Percentiles rank a stretch among this genome's conserved stretches.
These are phyloP conservation scores for Hippocampus barbouri DNA, from an alignment of 2,113 vertebrate genomes.

Conservation along the genomic window DNA sequence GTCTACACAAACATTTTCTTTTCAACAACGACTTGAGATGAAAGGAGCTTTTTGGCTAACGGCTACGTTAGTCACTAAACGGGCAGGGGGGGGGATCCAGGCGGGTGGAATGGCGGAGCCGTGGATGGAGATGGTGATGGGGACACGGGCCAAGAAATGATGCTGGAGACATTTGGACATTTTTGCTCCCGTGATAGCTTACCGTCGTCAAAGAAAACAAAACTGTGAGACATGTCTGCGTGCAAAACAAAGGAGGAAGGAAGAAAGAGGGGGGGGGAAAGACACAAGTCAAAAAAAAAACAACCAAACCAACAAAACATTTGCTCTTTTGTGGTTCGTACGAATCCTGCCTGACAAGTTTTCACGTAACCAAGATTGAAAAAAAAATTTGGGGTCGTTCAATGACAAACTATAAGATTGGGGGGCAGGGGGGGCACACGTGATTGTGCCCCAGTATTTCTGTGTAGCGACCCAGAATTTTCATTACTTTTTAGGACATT, in stretches of 20 bases:
- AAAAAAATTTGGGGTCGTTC: not conserved
- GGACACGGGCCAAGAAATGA: conserved; percentile 53
- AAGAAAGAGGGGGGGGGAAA: conserved; percentile 26
- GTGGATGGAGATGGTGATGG: conserved; percentile 59
- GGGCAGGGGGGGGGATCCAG: too few species aligned
- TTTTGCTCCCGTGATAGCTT: conserved; percentile 57
- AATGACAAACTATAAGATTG: too few species aligned
- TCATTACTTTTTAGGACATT: too few species aligned
- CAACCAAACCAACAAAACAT: not conserved
- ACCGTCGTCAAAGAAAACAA: conserved; percentile 75
- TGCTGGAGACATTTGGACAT: conserved; percentile 61
- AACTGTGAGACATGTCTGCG: conserved; percentile 59
- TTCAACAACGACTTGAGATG: too few species aligned
- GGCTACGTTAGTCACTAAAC: too few species aligned
- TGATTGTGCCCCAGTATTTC: too few species aligned
- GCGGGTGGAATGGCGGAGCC: conserved; percentile 33
- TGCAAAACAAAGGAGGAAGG: conserved; percentile 28
- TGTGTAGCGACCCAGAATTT: too few species aligned
- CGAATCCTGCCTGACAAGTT: not conserved
- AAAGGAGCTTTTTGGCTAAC: too few species aligned
- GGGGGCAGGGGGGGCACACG: too few species aligned
- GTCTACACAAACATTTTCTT: too few species aligned
- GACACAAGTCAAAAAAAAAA: not conserved
- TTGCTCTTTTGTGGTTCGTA: not conserved
- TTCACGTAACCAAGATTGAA: not conserved